phyloP scores from a whole-genome alignment of 2,888 invertebrate genomes.

The Apamea monoglypha region DNA sequence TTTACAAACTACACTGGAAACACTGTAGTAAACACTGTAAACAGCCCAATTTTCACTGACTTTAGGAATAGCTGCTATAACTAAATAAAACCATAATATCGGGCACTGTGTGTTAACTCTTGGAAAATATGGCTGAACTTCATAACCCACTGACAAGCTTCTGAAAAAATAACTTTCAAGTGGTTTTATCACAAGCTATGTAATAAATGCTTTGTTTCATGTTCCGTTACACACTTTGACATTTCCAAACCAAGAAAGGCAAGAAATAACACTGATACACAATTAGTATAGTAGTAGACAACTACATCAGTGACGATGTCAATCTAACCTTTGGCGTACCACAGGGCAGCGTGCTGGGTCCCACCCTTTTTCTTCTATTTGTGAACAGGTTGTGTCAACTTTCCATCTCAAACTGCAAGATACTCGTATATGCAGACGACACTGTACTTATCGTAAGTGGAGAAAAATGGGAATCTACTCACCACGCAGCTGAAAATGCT shows the following conservation, averaged over 20 bases:
- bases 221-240: background rate
- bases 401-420: too few species aligned
- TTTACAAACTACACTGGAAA: conserved; percentile 40
- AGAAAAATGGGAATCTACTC: too few species aligned
- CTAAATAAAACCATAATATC: background rate
- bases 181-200: conserved; percentile 5
- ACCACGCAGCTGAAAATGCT: too few species aligned
- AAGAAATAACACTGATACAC: background rate
- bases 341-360: too few species aligned
- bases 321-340: too few species aligned
- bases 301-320: too few species aligned
- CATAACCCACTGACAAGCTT: background rate
- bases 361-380: too few species aligned
- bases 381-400: too few species aligned
- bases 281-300: too few species aligned
- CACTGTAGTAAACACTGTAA: conserved; percentile 13
- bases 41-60: conserved; percentile 14
- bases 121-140: background rate
- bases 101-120: background rate
- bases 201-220: background rate
- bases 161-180: background rate
- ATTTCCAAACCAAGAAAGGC: conserved; percentile 3
- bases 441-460: too few species aligned
- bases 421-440: too few species aligned
- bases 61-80: background rate